These are phyloP conservation scores for Virgularia gustaviana DNA, from an alignment of 92 coral and sea anemone genomes.

Conservation along the genomic window DNA sequence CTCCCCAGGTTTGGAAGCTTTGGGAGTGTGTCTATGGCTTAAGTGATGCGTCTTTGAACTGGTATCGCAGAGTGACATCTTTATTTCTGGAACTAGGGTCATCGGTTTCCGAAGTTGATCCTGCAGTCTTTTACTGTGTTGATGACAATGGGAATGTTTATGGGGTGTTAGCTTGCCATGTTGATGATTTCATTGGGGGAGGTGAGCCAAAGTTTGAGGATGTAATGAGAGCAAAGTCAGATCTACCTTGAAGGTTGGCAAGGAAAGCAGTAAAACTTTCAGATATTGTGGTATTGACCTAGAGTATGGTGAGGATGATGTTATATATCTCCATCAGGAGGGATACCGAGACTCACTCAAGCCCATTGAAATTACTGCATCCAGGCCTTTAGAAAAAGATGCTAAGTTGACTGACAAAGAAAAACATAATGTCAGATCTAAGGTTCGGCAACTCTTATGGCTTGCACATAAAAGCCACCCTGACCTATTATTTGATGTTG, in stretches of 20 bases:
- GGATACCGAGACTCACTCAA: background rate
- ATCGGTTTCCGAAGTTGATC: constrained; percentile 1
- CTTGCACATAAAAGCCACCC: background rate
- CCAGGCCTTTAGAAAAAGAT: background rate
- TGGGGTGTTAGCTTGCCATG: constrained; percentile 5
- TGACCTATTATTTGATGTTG: background rate
- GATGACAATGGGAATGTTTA: background rate
- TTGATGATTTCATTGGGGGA: constrained; percentile 3
- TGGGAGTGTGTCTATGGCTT: background rate
- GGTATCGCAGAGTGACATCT: background rate
- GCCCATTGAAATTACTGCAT: constrained; percentile 1
- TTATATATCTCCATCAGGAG: background rate
- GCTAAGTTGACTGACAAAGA: background rate
- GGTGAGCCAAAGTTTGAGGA: background rate
- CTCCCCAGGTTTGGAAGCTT: background rate
- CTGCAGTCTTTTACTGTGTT: background rate
- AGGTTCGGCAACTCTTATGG: background rate
- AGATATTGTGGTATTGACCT: constrained; percentile 8
- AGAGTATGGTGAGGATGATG: background rate
- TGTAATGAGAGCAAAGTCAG: background rate
- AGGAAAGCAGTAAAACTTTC: background rate
- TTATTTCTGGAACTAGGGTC: background rate
- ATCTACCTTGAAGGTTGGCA: background rate
- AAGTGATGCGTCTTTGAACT: constrained; percentile 10
- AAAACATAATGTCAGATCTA: constrained; percentile 5